Base-by-base conservation (phyloP, 1,140 invertebrate genomes). In the Venturia canescens region DNA sequence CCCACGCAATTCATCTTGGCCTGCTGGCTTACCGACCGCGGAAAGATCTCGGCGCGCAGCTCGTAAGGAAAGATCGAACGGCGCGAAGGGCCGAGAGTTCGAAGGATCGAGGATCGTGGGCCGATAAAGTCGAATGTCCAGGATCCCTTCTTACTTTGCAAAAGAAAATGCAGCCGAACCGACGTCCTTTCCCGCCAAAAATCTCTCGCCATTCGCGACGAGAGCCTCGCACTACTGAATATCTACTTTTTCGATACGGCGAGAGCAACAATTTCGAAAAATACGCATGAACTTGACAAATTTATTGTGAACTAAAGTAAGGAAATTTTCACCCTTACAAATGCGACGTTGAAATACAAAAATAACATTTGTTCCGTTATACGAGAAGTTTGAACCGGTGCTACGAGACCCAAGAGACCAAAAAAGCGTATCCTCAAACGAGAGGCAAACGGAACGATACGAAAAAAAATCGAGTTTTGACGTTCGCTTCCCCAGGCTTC, bases 81-180 rank as follows among this genome's bases (percentile, higher is more conserved):
- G 4, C 21, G 44, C 34, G 7, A 72, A 72, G 72, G 44, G 18
- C 21, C 48, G 23, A 50, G 70, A 72, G 57, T 11, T 50, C 26
- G 21, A 75, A 31, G 11, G 21, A 31, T 31, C 50, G 21, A 57
- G 72, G 29, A 75, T 75, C 72, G 72, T 57, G n/a, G n/a, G 72
- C 72, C 48, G 72, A 75, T 75, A 75, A 75, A 75, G 72, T 75
- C 48, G 50, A 75, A 31, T 75, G 34, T 75, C 72, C 9, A 70
- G 34, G 29, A 18, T n/a, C n/a, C 21, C 31, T 38, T 34, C 18
- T 29, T 29, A n/a, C 11, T 53, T 53, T 53, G n/a, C 50, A 15
- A 53, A 53, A 53, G n/a, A 16, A 53, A 16, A 53, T 53, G 13
- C 50, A 15, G 50, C 13, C 3, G 50, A n/a, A 53, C n/a, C n/a